phyloP scores from a whole-genome alignment of 2,888 invertebrate genomes.

The Syrphus vitripennis region DNA sequence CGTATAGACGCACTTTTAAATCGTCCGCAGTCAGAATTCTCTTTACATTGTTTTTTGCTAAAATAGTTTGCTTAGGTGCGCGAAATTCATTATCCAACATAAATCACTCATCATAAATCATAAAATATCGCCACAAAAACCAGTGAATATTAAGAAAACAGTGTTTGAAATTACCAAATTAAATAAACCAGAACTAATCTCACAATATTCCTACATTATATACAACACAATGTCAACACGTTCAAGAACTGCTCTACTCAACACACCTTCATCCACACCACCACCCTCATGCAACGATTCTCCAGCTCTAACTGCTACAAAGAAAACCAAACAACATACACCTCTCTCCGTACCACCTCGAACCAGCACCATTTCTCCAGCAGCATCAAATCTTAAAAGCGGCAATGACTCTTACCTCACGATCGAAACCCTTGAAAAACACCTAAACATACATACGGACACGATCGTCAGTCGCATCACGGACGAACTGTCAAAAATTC shows the following conservation, averaged over 20 bases:
- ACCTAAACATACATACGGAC: background rate
- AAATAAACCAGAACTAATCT: no score
- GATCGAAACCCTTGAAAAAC: background rate
- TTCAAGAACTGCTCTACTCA: no score
- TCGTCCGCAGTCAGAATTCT: background rate
- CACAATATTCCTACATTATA: no score
- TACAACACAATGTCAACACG: no score
- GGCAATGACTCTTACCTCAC: background rate
- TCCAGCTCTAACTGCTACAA: no score
- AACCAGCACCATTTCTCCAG: background rate
- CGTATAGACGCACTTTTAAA: background rate
- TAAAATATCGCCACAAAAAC: background rate
- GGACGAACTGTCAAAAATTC: background rate
- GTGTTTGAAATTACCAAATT: no score
- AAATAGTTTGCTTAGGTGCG: background rate
- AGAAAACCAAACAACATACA: background rate
- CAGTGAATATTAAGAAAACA: background rate
- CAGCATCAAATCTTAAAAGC: background rate
- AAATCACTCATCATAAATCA: background rate
- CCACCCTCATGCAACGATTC: no score
- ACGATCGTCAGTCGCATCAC: background rate
- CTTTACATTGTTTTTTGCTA: background rate
- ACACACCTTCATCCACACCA: no score
- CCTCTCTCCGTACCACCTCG: background rate
- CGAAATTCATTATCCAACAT: background rate